Evolutionary conservation across 1,140 invertebrate species (phyloP), one percentile per base, ranked within the genome.

Genomic region (Phortica variegata): DNA sequence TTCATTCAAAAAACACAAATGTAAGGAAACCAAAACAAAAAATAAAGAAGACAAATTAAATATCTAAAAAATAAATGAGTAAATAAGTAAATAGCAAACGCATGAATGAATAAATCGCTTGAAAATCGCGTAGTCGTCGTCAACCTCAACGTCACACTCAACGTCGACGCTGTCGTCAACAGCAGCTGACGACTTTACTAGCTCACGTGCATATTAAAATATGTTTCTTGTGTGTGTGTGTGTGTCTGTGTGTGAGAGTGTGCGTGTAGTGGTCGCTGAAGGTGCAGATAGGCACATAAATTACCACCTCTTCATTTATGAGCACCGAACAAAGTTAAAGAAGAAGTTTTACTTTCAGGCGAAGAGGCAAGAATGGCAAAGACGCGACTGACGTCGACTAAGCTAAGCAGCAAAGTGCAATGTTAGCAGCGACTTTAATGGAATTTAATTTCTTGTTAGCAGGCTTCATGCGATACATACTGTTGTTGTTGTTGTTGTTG

Each of bases 251-350:
- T 17, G 36, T 17, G 13, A 38, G 33, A n/a, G 33, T 15, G 10
- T 15, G 4, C 10, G 33, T 15, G 5, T 15, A 15, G 63, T 66
- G 62, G 60, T 68, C 49, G 56, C 54, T 52, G 58, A 65, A 68
- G 63, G 63, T 68, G 63, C 65, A 69, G 66, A 69, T 65, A 54
- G 62, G 54, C 60, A 69, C 58, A 68, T 68, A 68, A 68, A 68
- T 68, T 68, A 68, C 65, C 65, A 69, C 65, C 65, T 68, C 65
- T 68, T 68, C 65, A 69, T 68, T 68, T n/a, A n/a, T n/a, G n/a
- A n/a, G n/a, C 29, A n/a, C 7, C 29, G n/a, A 31, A 7, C 7
- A 31, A 8, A n/a, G 29, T n/a, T n/a, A n/a, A n/a, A n/a, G n/a
- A n/a, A n/a, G n/a, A n/a, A n/a, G n/a, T n/a, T n/a, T n/a, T n/a